Base-by-base conservation (phyloP, 2,888 invertebrate species). In the Cantharis nigra region DNA sequence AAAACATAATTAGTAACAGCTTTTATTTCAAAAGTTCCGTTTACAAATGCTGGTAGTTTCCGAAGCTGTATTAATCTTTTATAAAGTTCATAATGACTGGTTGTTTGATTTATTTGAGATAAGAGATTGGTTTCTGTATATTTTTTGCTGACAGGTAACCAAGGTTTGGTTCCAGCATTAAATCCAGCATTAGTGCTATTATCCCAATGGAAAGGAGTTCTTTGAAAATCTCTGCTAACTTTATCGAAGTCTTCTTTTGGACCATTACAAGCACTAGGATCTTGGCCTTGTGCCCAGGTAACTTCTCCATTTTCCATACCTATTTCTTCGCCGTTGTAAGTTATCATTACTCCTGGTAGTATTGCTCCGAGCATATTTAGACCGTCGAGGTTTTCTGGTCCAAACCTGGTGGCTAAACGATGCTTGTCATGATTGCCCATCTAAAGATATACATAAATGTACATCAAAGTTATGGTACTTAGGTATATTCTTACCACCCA, bases 321-420 rank as follows among this genome's bases (percentile, higher is more conserved):
- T 70, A 96, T 91, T 89, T 96, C 95, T 84, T 96, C 95, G 3
- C 95, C 96, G 90, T 97, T 95, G 85, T 98, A 98, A 0, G 96
- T 94, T 9, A 97, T 92, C 23, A 94, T 93, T 5, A 96, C 92
- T 64, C 98, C 98, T 1, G 97, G 97, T 72, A 98, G 89, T 16
- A 97, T 90, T 85, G 96, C 89, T 18, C 93, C 89, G 73, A 98
- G 86, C 94, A 97, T 96, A 85, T 96, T 95, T 85, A 97, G 91
- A n/a, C 93, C 94, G 87, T 97, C 96, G 0, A 94, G 92, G 82
- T 94, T 89, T 75, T 92, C 90, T 20, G 78, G 88, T 0, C 94
- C 94, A 79, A 92, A 93, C 81, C 96, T 91, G 0, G 93, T 91
- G 0, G 93, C 93, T n/a, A 93, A 91, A 81, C 96, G 91, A 65